Base-by-base conservation (phyloP, 30 jellyfish, hydroid and myxozoan species). In the Hydra vulgaris region DNA sequence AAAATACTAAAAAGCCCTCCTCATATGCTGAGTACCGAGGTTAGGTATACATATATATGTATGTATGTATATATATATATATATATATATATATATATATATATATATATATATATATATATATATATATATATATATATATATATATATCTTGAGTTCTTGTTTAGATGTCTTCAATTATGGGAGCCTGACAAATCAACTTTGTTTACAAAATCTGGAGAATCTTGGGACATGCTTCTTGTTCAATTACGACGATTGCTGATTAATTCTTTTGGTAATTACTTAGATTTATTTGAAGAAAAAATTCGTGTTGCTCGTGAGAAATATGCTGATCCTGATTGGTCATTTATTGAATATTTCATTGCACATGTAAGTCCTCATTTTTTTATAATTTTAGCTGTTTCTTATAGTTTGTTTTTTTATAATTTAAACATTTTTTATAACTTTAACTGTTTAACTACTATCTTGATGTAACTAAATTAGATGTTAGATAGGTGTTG, bases 161-260 rank as follows among this genome's bases (percentile, higher is more conserved):
- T 54, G 72, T 83, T 5, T 61, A 89, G 96, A 72, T 81, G 95
- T 54, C 52, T 84, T 16, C 96, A 89, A 83, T 81, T 89, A 17
- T 84, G 92, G 92, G 95, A 89, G 54, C 96, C 96, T 53, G 86
- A 79, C 27, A 89, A 89, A 78, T 95, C 85, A 70, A 82, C 87
- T 15, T 82, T 84, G 18, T 84, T 89, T 84, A 82, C 98, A 40
- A 91, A 86, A 66, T 91, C 98, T 21, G 88, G 77, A 3, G 98
- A 91, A 72, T 91, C 98, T 1, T 91, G 98, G 98, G 74, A 56
- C 7, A 27, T 89, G 0, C 72, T 91, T 84, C 84, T 91, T 12
- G n/a, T 71, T 1, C 91, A 78, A 23, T 71, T 91, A 21, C 88
- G 96, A 17, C 72, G 81, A 53, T 82, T 87, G 70, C 89, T 91